Evolutionary conservation across 2,797 vertebrate genomes (phyloP).

Genomic region (Manis javanica): DNA sequence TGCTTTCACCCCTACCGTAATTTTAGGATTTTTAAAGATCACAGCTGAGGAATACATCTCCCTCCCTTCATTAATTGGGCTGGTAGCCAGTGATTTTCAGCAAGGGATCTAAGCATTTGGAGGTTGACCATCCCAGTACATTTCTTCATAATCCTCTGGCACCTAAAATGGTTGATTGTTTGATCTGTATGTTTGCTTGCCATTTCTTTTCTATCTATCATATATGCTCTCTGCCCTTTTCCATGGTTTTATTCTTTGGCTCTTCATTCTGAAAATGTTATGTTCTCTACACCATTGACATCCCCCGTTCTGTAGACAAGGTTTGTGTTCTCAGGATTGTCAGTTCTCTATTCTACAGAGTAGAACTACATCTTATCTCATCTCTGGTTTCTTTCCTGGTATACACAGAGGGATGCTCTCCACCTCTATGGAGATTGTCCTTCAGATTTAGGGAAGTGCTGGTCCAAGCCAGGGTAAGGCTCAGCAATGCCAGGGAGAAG

Average conservation of each 20-base stretch:
- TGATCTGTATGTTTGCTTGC: background rate
- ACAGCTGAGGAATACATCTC: background rate
- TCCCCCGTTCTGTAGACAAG: background rate
- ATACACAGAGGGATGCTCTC: background rate
- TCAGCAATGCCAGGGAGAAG: fast-evolving
- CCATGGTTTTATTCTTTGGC: background rate
- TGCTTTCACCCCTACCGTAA: background rate
- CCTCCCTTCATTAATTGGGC: background rate
- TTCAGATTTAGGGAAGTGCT: background rate
- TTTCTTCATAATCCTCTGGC: background rate
- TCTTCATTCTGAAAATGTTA: background rate
- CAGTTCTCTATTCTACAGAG: background rate
- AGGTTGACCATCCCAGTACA: background rate
- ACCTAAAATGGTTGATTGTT: background rate
- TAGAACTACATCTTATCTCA: background rate
- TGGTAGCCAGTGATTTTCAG: background rate
- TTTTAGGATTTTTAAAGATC: background rate
- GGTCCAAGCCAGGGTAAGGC: background rate
- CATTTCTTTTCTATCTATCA: background rate
- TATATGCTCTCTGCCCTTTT: background rate
- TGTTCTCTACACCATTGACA: background rate
- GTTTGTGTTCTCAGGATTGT: background rate
- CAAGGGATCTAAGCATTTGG: background rate
- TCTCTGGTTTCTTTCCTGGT: background rate
- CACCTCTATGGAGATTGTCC: background rate